Conservation (phyloP, 2,113 vertebrate species). For the Narcine bancroftii region DNA sequence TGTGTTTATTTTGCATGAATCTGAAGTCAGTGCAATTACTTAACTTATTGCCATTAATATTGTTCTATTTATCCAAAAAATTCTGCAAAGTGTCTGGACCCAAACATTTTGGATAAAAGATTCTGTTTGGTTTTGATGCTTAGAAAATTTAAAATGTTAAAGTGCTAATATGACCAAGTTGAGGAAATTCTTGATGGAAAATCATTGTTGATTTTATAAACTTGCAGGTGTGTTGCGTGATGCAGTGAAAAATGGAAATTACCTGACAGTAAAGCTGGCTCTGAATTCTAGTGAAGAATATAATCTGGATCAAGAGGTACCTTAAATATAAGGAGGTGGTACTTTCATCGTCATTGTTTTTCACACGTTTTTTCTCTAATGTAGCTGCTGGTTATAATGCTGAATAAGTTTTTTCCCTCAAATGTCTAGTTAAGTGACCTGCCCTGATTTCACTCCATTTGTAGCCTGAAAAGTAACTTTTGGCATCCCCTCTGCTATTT, state of each 20-base stretch:
- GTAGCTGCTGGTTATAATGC: background rate
- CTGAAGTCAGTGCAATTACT: too few species aligned
- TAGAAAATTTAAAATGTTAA: background rate
- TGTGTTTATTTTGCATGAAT: too few species aligned
- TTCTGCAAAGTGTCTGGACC: too few species aligned
- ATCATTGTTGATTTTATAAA: background rate
- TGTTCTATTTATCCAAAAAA: too few species aligned
- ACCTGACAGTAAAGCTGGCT: constrained; percentile 83
- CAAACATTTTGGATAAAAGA: too few species aligned
- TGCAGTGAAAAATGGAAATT: constrained; percentile 90
- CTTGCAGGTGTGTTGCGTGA: constrained; percentile 76
- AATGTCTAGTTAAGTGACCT: background rate
- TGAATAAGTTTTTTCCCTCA: background rate
- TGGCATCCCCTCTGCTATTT: background rate
- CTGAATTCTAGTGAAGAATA: constrained; percentile 87
- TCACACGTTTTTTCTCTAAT: background rate
- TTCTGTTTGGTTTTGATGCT: background rate
- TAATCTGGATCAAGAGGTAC: constrained; percentile 91
- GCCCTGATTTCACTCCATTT: background rate
- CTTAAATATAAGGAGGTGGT: constrained; percentile 2
- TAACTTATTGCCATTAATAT: too few species aligned
- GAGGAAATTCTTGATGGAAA: background rate
- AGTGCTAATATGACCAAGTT: background rate
- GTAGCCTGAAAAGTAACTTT: background rate
- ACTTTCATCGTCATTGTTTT: background rate